These are phyloP conservation scores for Melanchra persicariae DNA, from an alignment of 2,888 invertebrate genomes.

Conservation along the genomic window DNA sequence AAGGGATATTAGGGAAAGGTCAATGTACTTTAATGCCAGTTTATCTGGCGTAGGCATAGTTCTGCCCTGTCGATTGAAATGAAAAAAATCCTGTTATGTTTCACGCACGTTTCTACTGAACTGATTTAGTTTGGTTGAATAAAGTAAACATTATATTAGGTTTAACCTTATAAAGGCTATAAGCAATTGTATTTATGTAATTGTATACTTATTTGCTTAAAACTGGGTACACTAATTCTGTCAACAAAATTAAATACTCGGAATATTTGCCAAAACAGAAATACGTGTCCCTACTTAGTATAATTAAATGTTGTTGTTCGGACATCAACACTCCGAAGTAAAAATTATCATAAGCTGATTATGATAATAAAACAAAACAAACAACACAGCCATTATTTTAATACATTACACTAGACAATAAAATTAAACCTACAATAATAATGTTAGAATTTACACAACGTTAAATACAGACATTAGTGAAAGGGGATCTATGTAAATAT, in stretches of 20 bases:
- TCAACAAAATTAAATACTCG: neutral
- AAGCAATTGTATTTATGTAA: neutral
- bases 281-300: neutral
- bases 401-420: slow-evolving; percentile 18
- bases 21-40: no score
- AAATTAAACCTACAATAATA: slow-evolving; percentile 33
- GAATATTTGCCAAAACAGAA: neutral
- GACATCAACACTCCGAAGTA: slow-evolving; percentile 16
- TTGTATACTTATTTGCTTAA: neutral
- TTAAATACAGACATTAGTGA: slow-evolving; percentile 49
- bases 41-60: no score
- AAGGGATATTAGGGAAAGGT: no score
- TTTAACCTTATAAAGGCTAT: neutral
- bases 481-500: slow-evolving; percentile 53
- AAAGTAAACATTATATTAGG: neutral
- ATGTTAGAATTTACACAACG: slow-evolving; percentile 30
- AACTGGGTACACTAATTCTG: neutral
- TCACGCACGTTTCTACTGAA: no score
- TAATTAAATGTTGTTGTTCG: slow-evolving; percentile 7
- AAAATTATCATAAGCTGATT: slow-evolving; percentile 17
- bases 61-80: neutral
- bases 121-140: neutral
- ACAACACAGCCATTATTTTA: slow-evolving; percentile 30
- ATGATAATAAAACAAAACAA: slow-evolving; percentile 15
- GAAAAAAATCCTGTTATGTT: no score